phyloP scores from a whole-genome alignment of 37 sponge, comb jelly and placozoan genomes.

The Diacarnus erythraeanus region DNA sequence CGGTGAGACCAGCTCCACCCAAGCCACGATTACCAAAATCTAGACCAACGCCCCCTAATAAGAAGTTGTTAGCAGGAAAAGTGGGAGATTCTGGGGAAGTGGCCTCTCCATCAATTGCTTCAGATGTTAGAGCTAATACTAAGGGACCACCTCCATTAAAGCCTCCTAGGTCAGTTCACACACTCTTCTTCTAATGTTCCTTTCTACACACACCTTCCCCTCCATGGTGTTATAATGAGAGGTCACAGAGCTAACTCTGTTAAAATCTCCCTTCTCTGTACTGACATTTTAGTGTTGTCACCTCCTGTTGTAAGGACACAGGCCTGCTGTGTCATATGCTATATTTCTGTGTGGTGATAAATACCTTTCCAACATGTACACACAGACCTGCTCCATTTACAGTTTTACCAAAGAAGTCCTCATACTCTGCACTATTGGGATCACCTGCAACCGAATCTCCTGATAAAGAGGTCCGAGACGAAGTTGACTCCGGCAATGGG shows the following conservation, averaged over 20 bases:
- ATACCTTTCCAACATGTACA: too few species aligned
- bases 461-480: neutral
- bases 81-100: neutral
- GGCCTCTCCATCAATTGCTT: neutral
- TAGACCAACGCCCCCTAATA: neutral
- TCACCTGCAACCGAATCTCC: neutral
- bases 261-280: too few species aligned
- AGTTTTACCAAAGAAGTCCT: neutral
- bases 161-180: constrained; percentile 13
- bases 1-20: constrained; percentile 11
- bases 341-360: neutral
- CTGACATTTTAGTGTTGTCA: too few species aligned
- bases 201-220: too few species aligned
- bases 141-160: neutral
- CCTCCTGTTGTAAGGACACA: too few species aligned
- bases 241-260: too few species aligned
- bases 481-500: neutral
- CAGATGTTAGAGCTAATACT: neutral
- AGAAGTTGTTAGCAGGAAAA: neutral
- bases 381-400: neutral
- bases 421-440: neutral
- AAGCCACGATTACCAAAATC: neutral
- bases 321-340: neutral
- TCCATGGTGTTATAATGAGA: too few species aligned
- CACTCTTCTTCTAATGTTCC: too few species aligned